phyloP scores from a whole-genome alignment of 2,888 invertebrate species.

The Morinoia aosen region DNA sequence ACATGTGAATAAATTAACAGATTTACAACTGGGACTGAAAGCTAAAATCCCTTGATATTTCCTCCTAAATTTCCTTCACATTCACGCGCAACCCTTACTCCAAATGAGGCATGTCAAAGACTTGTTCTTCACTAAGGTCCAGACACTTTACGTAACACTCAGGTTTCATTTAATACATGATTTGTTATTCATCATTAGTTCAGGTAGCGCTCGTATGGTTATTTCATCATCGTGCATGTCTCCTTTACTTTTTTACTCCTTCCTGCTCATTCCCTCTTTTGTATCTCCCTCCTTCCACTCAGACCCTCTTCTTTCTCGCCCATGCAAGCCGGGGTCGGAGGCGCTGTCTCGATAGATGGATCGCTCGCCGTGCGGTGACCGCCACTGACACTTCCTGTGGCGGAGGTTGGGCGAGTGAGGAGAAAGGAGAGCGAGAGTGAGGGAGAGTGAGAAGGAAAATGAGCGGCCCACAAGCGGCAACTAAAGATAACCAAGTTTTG shows the following conservation, averaged over 20 bases:
- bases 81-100: background rate
- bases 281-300: background rate
- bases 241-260: no score
- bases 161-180: background rate
- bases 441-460: no score
- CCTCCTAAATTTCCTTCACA: background rate
- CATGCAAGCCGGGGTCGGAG: background rate
- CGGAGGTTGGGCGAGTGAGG: background rate
- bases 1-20: background rate
- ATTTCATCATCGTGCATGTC: no score
- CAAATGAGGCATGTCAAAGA: background rate
- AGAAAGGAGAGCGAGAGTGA: background rate
- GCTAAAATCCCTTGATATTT: background rate
- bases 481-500: background rate
- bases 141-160: background rate
- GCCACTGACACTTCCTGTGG: background rate
- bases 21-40: background rate
- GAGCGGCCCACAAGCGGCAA: no score
- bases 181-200: no score
- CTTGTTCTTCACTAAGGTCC: background rate
- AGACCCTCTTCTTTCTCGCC: background rate
- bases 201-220: no score
- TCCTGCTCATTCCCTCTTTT: background rate
- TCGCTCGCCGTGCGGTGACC: background rate
- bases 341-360: background rate